Base-by-base conservation (phyloP, 2,888 invertebrate species). In the Microdon myrmicae region DNA sequence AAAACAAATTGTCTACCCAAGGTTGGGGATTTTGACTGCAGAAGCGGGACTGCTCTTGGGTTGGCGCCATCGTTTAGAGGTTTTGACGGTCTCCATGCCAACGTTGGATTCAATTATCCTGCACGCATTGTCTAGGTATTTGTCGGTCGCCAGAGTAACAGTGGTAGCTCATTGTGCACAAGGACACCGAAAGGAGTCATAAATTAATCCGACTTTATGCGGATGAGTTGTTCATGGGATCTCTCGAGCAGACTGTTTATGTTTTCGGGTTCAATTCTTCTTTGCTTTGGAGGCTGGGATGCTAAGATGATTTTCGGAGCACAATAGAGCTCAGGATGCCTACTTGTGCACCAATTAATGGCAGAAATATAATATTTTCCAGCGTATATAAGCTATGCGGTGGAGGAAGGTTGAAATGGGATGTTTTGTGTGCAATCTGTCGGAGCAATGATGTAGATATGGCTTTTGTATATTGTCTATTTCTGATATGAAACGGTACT, bases 141-240 rank as follows among this genome's bases (percentile, higher is more conserved):
- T 45, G 20, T n/a, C 39, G 29, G 49, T 56, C 16, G 41, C n/a
- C 34, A 10, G 26, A 35, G 41, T 8, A 45, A 47, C 39, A 49
- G 25, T 49, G 25, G n/a, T 8, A 8, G 16, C n/a, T 34, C 22
- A 16, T 22, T 23, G 7, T 29, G 26, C 10, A 37, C 20, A 29
- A 22, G 28, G 47, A 55, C 44, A 43, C 12, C 23, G 49, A 58
- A 58, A 69, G 68, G 71, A 71, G 71, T 75, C 72, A 76, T 72
- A 75, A 75, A 74, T 76, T 74, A 75, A 75, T 74, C 73, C 72
- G 72, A 69, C 73, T 76, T 41, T 74, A 71, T 72, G 61, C 72
- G 70, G 72, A 70, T 76, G 71, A 76, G 74, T 74, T 71, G 73
- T 72, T 73, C n/a, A 19, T 14, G 16, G 19, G 14, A 23, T 23